Evolutionary conservation across 2,888 invertebrate species (phyloP), one percentile per base, ranked within the genome.

Genomic region (Pachymerium ferrugineum): DNA sequence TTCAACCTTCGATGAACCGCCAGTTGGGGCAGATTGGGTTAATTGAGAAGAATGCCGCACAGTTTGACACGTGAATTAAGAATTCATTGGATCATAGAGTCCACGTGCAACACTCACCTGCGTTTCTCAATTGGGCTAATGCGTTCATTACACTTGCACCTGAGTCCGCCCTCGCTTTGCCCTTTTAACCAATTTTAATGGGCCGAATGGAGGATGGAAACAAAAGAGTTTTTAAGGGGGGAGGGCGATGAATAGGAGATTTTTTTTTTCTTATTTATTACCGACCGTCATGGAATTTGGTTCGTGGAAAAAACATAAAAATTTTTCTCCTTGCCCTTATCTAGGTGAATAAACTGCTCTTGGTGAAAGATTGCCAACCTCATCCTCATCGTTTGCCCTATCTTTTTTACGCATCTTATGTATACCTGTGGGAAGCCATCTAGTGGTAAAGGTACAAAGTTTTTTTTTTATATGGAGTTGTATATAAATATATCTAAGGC

Each of bases 321-420:
- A 54, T n/a, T 54, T 54, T 5, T 3, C 47, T 10, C 19, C n/a
- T 19, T 19, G 10, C 22, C 47, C 47, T 54, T 54, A 54, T 54
- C 47, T 54, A 19, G 4, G 47, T 54, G 47, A 54, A 54, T 54
- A 54, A 54, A 54, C 47, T 54, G 47, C 47, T 54, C 22, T 54
- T 54, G 47, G 47, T 54, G 47, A 54, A 54, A 54, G 47, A 54
- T 54, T 54, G 47, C 47, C 47, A 54, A 54, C 47, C 47, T 54
- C 47, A 19, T 54, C 19, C 16, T 54, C n/a, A 38, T 38, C n/a
- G 22, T 19, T 54, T 12, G n/a, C n/a, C 19, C 22, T 54, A 54
- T 54, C 47, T 54, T n/a, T 14, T n/a, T n/a, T 19, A 19, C 47
- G 47, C 47, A 54, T 54, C 47, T 54, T 19, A 10, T 22, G 47